Evolutionary conservation across 2,888 invertebrate genomes (phyloP), one percentile per base, ranked within the genome.

Genomic region (Stenurella melanura): DNA sequence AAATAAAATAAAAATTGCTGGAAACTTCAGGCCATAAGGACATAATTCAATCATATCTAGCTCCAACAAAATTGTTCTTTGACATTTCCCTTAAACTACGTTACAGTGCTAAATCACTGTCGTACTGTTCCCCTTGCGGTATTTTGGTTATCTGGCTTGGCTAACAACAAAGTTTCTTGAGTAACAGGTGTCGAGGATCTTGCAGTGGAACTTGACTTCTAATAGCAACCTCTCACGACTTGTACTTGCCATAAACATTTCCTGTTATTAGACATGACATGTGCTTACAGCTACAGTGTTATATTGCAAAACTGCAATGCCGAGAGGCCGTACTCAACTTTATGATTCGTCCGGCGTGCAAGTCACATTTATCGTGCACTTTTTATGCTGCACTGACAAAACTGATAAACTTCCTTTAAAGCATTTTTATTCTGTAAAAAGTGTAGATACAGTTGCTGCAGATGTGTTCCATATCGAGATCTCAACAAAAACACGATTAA

Each of bases 121-220:
- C 60, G 57, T 60, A 17, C n/a, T 50, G 0, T n/a, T 21, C 72
- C 57, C 72, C 68, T 61, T 50, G 26, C 57, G 69, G 73, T 66
- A 57, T 72, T 66, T 50, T 67, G 71, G 75, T 72, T 71, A 75
- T 76, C 72, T 76, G 68, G 30, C 50, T 60, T 38, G 58, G 72
- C 50, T 12, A 26, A 60, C 60, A 60, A 26, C 60, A 60, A 60
- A 60, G 26, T 60, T 60, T 15, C 60, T 26, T 26, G 60, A 21
- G 60, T 60, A 60, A 60, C 60, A 60, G 60, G 60, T 60, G 60
- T 60, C 60, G 26, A 60, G 60, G 50, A n/a, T 15, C 50, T n/a
- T n/a, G 50, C n/a, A n/a, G 3, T 26, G n/a, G 26, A 26, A 3
- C 60, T 60, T n/a, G 12, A 10, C 61, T n/a, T 61, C 21, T 34